phyloP scores from a whole-genome alignment of 2,797 vertebrate genomes.

The Dicrostonyx torquatus region DNA sequence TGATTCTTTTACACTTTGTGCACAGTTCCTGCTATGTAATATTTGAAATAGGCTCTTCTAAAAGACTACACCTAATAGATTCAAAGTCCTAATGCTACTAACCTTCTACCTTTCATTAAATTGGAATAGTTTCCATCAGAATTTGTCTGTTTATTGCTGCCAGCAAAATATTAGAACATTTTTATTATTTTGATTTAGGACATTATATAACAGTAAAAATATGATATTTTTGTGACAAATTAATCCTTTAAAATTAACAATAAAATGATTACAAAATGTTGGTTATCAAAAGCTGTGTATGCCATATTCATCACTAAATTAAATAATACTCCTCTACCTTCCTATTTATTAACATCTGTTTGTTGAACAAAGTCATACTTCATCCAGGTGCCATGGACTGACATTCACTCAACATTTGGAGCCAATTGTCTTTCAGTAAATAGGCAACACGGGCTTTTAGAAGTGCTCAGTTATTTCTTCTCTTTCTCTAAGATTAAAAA shows the following conservation, averaged over 20 bases:
- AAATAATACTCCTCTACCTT: neutral
- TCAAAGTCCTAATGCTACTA: neutral
- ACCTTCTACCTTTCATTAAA: neutral
- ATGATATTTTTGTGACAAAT: neutral
- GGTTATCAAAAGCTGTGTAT: neutral
- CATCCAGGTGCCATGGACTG: neutral
- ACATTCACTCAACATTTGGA: neutral
- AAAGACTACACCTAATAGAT: constrained; percentile 1
- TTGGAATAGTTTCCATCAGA: neutral
- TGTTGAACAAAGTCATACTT: neutral
- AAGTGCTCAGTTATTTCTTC: neutral
- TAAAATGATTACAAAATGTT: neutral
- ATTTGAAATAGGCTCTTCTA: neutral
- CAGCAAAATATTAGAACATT: neutral
- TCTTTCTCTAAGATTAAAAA: neutral
- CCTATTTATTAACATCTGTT: neutral
- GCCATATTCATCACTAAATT: neutral
- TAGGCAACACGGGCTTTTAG: neutral
- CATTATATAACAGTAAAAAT: constrained; percentile 5
- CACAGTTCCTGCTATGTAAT: neutral
- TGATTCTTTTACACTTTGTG: neutral
- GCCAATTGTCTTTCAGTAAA: neutral
- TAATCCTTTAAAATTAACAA: neutral
- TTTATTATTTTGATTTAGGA: constrained; percentile 18
- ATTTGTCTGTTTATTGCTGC: neutral